phyloP scores from a whole-genome alignment of 2,113 vertebrate species.

The Ammodytes dubius region DNA sequence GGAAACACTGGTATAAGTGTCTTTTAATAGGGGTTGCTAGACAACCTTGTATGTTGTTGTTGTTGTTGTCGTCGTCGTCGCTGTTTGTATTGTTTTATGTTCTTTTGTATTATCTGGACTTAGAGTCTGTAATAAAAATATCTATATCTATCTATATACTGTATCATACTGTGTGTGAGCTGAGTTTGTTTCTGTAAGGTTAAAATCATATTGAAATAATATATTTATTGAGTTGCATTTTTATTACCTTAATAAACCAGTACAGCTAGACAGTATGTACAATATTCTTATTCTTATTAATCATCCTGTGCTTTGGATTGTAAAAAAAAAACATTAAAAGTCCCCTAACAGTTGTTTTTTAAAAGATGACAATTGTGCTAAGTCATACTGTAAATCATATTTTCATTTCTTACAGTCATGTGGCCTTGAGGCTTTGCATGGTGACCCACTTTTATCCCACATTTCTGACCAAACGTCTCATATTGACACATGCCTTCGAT shows the following conservation, averaged over 20 bases:
- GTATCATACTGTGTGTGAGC: not conserved
- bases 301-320: not conserved
- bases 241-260: not conserved
- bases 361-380: not conserved
- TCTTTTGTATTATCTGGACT: too few relatives aligned
- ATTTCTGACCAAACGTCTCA: slow-evolving; percentile 1
- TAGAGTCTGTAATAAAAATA: too few relatives aligned
- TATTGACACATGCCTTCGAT: slow-evolving; percentile 37
- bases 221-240: too few relatives aligned
- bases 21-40: too few relatives aligned
- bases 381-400: slow-evolving; percentile 26
- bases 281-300: not conserved
- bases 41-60: too few relatives aligned
- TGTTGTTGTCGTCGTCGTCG: too few relatives aligned
- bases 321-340: not conserved
- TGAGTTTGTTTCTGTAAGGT: not conserved
- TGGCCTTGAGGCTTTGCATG: slow-evolving; percentile 14
- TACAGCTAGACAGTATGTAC: not conserved
- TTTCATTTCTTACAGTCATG: slow-evolving; percentile 38
- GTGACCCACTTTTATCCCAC: slow-evolving; percentile 23
- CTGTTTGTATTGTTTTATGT: too few relatives aligned
- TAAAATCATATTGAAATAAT: not conserved
- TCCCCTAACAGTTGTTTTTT: not conserved
- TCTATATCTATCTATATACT: too few relatives aligned
- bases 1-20: too few relatives aligned